Evolutionary conservation across 1,140 invertebrate species (phyloP).

Genomic region (Episyrphus balteatus): DNA sequence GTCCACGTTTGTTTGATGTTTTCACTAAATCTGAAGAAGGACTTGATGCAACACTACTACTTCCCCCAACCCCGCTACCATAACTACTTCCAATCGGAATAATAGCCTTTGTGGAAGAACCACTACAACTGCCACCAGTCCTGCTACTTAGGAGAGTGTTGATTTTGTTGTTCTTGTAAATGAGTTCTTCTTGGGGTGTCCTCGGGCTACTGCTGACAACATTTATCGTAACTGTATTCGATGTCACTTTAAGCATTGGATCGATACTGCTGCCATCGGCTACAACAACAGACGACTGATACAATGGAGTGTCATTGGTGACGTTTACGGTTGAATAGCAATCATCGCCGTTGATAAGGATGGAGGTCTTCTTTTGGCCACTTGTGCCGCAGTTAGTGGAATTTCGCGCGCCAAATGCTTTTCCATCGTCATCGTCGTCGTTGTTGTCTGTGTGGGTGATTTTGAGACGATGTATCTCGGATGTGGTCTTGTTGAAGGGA

Average conservation of each 20-base stretch:
- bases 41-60: neutral
- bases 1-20: slow-evolving; percentile 12
- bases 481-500: slow-evolving; percentile 27
- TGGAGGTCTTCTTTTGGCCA: slow-evolving; percentile 56
- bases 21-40: too few relatives aligned
- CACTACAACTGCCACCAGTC: neutral
- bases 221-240: slow-evolving; percentile 46
- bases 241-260: slow-evolving; percentile 19
- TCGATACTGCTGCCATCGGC: slow-evolving; percentile 35
- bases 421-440: neutral
- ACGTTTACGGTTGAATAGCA: slow-evolving; percentile 55
- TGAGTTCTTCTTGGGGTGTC: slow-evolving; percentile 16
- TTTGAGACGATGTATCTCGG: slow-evolving; percentile 46
- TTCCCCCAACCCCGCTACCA: neutral
- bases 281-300: slow-evolving; percentile 56
- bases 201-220: slow-evolving; percentile 23
- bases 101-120: slow-evolving; percentile 12
- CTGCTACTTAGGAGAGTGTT: slow-evolving; percentile 22
- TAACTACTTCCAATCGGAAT: slow-evolving; percentile 23
- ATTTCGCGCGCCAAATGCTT: too few relatives aligned
- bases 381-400: neutral
- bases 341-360: slow-evolving; percentile 61
- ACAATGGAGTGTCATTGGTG: slow-evolving; percentile 45
- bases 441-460: slow-evolving; percentile 38
- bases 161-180: slow-evolving; percentile 28